These are phyloP conservation scores for Ia io DNA, from an alignment of 2,113 vertebrate species.

Conservation along the genomic window DNA sequence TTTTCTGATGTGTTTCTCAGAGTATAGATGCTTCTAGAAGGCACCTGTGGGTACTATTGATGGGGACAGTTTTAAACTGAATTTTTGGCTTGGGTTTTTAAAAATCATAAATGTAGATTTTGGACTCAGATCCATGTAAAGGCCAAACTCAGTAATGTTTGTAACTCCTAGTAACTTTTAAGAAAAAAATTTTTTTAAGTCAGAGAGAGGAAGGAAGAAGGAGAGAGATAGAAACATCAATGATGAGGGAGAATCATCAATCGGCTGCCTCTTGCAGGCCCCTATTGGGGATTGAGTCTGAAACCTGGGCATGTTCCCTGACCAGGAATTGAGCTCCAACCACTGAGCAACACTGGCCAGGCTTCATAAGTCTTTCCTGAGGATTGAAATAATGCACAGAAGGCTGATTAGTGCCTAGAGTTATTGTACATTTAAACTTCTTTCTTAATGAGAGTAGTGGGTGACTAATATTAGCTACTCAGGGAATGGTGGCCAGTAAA, in stretches of 20 bases:
- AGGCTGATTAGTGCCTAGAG: neutral
- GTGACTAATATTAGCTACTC: neutral
- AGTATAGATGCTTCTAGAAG: neutral
- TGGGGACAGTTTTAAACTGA: neutral
- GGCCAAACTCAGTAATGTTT: neutral
- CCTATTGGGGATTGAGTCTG: neutral
- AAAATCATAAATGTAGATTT: neutral
- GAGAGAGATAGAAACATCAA: neutral
- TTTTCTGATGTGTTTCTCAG: neutral
- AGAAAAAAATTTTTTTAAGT: too few relatives aligned
- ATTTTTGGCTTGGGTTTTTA: neutral
- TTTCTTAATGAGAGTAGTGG: neutral
- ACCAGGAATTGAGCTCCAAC: neutral
- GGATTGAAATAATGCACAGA: neutral
- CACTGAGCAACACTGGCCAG: neutral
- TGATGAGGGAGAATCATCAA: neutral
- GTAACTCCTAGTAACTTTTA: neutral
- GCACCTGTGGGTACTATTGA: neutral
- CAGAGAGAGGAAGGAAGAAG: too few relatives aligned
- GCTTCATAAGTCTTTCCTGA: neutral
- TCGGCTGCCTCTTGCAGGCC: neutral
- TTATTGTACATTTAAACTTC: neutral
- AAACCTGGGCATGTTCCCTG: neutral
- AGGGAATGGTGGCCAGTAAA: neutral
- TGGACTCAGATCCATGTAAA: neutral